Percentiles rank a stretch among this genome's conserved stretches.
Evolutionary conservation across 2,797 vertebrate genomes (phyloP).

Genomic region (Aulostomus chinensis): DNA sequence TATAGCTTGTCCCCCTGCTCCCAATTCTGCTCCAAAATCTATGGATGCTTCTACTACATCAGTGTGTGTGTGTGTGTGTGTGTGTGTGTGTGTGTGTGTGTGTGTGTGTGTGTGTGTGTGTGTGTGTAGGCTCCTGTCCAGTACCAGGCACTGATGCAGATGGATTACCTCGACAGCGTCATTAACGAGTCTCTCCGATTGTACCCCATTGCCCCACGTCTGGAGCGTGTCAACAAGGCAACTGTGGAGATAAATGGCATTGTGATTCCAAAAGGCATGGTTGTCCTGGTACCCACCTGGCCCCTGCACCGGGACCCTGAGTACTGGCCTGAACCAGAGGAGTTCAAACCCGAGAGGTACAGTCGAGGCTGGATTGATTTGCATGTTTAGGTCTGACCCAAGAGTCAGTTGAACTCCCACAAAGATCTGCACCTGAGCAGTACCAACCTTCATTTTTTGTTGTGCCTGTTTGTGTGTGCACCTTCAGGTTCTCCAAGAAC

Average conservation of each 20-base stretch:
- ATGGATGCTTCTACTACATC: no score
- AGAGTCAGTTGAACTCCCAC: no score
- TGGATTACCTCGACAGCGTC: constrained; percentile 82
- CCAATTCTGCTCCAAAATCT: no score
- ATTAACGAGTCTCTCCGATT: constrained; percentile 76
- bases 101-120: constrained; percentile 4
- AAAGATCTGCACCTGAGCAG: no score
- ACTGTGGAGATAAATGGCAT: constrained; percentile 73
- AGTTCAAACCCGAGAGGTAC: constrained; percentile 83
- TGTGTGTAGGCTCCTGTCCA: constrained; percentile 63
- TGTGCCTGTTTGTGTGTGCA: no score
- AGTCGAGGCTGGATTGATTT: neutral
- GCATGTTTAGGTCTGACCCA: no score
- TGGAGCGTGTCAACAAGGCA: constrained; percentile 81
- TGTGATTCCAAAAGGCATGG: constrained; percentile 70
- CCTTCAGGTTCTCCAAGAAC: constrained; percentile 81
- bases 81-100: no score
- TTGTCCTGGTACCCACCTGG: constrained; percentile 67
- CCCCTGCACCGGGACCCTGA: constrained; percentile 69
- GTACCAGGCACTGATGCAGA: constrained; percentile 70
- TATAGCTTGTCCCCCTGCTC: no score
- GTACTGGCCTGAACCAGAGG: constrained; percentile 76
- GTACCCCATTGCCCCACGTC: constrained; percentile 52
- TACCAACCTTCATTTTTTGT: no score
- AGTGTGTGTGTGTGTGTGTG: no score